A percentile compares a stretch with the other conserved stretches of the same genome.
phyloP scores from a whole-genome alignment of 1,140 invertebrate species.

The Listronotus oregonensis region DNA sequence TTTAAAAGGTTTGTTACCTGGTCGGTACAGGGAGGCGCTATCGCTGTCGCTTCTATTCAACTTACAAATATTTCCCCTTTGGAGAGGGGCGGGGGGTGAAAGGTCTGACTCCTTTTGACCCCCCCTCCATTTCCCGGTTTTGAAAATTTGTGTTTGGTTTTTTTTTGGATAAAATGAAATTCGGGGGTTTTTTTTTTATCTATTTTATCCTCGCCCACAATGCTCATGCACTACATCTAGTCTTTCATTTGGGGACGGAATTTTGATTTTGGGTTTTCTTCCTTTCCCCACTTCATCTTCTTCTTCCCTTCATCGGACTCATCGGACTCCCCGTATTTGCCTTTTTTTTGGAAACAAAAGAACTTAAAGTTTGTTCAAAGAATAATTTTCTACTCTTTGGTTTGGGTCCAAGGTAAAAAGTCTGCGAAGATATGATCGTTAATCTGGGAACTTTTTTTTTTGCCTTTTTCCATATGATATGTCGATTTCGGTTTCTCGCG shows the following conservation, averaged over 20 bases:
- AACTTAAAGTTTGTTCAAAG: constrained; percentile 64
- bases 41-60: constrained; percentile 95
- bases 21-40: constrained; percentile 85
- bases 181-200: constrained; percentile 97
- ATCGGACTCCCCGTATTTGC: constrained; percentile 54
- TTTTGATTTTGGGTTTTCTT: constrained; percentile 58
- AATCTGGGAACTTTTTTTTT: constrained; percentile 96
- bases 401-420: constrained; percentile 93
- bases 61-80: constrained; percentile 79
- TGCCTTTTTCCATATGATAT: constrained; percentile 42
- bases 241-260: constrained; percentile 60
- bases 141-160: constrained; percentile 63
- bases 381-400: constrained; percentile 68
- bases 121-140: constrained; percentile 66
- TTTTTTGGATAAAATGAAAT: constrained; percentile 83
- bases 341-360: constrained; percentile 59
- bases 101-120: constrained; percentile 94
- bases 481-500: constrained; percentile 45
- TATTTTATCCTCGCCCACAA: constrained; percentile 55
- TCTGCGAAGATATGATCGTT: constrained; percentile 94
- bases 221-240: constrained; percentile 61
- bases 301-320: constrained; percentile 62
- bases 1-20: constrained; percentile 79
- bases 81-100: constrained; percentile 85
- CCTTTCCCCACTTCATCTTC: constrained; percentile 65